phyloP scores from a whole-genome alignment of 1,140 invertebrate species.

The Caerostris extrusa region DNA sequence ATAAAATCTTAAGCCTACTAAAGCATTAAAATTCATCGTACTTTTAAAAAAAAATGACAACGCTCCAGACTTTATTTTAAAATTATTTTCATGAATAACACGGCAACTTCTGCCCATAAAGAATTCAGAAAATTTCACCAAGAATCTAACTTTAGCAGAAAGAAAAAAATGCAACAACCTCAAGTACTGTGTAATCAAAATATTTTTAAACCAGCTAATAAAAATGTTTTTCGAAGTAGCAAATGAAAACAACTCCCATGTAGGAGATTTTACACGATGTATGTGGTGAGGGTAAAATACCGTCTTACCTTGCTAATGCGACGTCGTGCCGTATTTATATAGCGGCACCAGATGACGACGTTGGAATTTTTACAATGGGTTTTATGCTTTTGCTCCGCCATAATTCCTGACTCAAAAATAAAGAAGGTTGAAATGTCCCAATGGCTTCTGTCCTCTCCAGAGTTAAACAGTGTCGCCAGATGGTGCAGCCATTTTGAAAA shows the following conservation, averaged over 20 bases:
- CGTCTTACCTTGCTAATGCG: constrained; percentile 39
- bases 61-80: not conserved
- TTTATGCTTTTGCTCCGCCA: constrained; percentile 47
- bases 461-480: constrained; percentile 32
- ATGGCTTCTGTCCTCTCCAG: not conserved
- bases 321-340: constrained; percentile 33
- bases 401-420: constrained; percentile 31
- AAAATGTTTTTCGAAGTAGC: constrained; percentile 37
- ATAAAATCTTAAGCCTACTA: too few relatives aligned
- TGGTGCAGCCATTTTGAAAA: not conserved
- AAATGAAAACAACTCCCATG: constrained; percentile 15
- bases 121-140: not conserved
- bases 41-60: too few relatives aligned
- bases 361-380: constrained; percentile 32
- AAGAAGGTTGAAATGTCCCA: constrained; percentile 16
- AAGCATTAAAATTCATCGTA: too few relatives aligned
- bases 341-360: constrained; percentile 7
- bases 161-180: not conserved
- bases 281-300: not conserved
- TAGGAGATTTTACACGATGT: constrained; percentile 13
- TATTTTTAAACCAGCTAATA: constrained; percentile 37
- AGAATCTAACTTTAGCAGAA: not conserved
- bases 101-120: not conserved
- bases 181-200: constrained; percentile 17
- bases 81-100: not conserved